phyloP scores from a whole-genome alignment of 2,797 vertebrate genomes.

The Cyclura pinguis region DNA sequence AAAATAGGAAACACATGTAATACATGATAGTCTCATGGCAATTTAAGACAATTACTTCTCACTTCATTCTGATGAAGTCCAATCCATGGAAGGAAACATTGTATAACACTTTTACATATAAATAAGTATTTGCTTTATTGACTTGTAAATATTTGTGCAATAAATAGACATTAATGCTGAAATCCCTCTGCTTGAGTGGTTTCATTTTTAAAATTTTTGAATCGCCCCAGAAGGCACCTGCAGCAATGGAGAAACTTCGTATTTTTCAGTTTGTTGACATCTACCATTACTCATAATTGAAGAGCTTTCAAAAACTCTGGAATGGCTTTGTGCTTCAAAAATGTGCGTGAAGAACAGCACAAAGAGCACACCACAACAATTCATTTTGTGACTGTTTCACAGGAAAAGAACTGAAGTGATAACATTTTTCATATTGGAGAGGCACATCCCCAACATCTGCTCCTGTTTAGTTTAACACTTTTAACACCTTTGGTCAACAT shows the following conservation, averaged over 20 bases:
- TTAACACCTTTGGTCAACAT: conserved; percentile 13
- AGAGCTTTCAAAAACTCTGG: conserved; percentile 23
- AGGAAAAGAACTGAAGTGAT: background rate
- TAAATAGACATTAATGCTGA: background rate
- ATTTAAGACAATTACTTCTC: conserved; percentile 41
- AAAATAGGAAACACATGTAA: conserved; percentile 39
- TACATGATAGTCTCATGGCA: conserved; percentile 29
- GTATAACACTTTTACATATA: background rate
- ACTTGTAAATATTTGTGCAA: background rate
- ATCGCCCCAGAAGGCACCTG: background rate
- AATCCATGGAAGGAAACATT: background rate
- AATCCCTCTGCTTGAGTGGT: conserved; percentile 32
- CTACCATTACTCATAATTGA: conserved; percentile 32
- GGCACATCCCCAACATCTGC: background rate
- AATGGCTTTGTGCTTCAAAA: background rate
- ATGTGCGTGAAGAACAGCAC: background rate
- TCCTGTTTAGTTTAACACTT: conserved; percentile 2
- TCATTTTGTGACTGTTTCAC: background rate
- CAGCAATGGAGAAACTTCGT: conserved; percentile 28
- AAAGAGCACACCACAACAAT: background rate
- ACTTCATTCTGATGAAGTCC: background rate
- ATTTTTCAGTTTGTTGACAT: conserved; percentile 62
- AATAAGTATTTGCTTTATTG: background rate
- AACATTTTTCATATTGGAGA: conserved; percentile 1
- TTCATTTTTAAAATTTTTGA: conserved; percentile 47